Percentiles rank a stretch among this genome's conserved stretches.
Conservation (phyloP, 1,140 invertebrate species). For the Ylistrum balloti region DNA sequence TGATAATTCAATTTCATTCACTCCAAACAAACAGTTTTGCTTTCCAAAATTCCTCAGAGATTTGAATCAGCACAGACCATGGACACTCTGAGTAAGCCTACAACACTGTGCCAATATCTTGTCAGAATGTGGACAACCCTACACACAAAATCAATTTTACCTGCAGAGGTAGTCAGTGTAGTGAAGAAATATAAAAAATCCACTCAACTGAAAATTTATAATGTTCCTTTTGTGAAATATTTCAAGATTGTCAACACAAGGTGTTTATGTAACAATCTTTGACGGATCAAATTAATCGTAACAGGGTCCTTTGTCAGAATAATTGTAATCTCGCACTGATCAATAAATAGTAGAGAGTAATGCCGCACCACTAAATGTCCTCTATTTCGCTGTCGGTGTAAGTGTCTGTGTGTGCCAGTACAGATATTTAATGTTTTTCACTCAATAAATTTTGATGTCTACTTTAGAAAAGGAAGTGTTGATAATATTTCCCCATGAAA, state of each 20-base stretch:
- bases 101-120: not conserved
- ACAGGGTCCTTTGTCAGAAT: slow-evolving; percentile 1
- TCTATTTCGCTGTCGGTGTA: not conserved
- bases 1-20: not conserved
- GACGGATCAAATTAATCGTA: not conserved
- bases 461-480: not conserved
- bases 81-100: not conserved
- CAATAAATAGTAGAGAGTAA: not conserved
- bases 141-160: not conserved
- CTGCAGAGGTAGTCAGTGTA: not conserved
- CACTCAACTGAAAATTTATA: not conserved
- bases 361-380: not conserved
- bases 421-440: not conserved
- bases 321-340: not conserved
- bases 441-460: not conserved
- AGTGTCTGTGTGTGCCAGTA: not conserved
- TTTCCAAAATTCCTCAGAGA: not conserved
- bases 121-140: not conserved
- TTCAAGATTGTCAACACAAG: not conserved
- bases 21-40: not conserved
- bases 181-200: not conserved
- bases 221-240: slow-evolving; percentile 33
- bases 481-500: not conserved
- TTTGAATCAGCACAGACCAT: not conserved
- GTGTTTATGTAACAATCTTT: slow-evolving; percentile 7